These are phyloP conservation scores for Aplodontia rufa DNA, from an alignment of 2,113 vertebrate genomes.

Conservation along the genomic window DNA sequence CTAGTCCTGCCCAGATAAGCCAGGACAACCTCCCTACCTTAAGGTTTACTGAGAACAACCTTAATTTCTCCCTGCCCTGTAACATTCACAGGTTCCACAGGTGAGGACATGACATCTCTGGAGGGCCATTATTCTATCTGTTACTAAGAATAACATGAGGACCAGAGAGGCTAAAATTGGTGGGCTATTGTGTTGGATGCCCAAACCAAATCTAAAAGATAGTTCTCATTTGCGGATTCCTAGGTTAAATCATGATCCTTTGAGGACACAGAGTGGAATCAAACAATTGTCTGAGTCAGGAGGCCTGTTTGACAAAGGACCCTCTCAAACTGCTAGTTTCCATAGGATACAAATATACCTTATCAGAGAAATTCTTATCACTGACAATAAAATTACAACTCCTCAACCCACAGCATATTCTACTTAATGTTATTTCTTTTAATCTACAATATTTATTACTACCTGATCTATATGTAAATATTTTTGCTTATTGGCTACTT, in stretches of 20 bases:
- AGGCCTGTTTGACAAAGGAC: not conserved
- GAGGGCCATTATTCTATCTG: not conserved
- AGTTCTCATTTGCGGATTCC: constrained; percentile 1
- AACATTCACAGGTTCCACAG: not conserved
- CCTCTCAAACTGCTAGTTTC: not conserved
- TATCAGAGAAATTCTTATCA: not conserved
- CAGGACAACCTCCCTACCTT: not conserved
- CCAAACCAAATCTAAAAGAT: constrained; percentile 45
- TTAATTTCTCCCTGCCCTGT: not conserved
- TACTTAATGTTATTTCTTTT: not conserved
- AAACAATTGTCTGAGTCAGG: not conserved
- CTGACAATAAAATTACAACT: not conserved
- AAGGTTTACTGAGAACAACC: not conserved
- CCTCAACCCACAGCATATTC: not conserved
- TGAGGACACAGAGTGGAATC: not conserved
- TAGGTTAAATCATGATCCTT: not conserved
- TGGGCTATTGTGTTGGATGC: not conserved
- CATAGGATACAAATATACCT: not conserved
- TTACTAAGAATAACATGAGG: not conserved
- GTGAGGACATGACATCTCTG: not conserved
- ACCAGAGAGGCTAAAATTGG: not conserved
- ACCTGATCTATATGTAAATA: not conserved
- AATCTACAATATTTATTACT: not conserved
- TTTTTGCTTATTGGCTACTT: not conserved
- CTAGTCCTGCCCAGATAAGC: not conserved